Evolutionary conservation across 2,888 invertebrate species (phyloP), one percentile per base, ranked within the genome.

Genomic region (Eristalis pertinax): DNA sequence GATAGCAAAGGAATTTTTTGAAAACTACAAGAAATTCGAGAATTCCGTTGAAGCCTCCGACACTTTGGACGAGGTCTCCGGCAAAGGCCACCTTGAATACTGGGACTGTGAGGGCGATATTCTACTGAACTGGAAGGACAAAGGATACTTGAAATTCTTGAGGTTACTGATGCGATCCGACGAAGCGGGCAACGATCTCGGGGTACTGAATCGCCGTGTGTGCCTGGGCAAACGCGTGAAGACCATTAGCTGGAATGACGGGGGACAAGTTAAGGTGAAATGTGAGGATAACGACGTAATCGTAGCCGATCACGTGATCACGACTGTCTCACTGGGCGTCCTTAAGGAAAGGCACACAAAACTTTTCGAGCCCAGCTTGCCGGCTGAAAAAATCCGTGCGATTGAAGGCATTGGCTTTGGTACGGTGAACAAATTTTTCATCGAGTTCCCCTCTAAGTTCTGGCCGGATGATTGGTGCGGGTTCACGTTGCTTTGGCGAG

Each of bases 101-200:
- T 94, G 95, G 94, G 93, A 94, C 1, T 96, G 96, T 90, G 95
- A 96, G 29, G 97, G 97, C 3, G 95, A 97, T 91, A 93, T 93
- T 60, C 92, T 95, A 89, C 92, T 96, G 0, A 95, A 96, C 90
- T 98, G 97, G 97, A 96, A 96, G 90, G 94, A 95, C 75, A 95
- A 94, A 85, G 97, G 97, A 1, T 97, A 95, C 90, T 94, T 94
- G 89, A 95, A 94, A 43, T 93, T 97, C 85, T 92, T 97, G 72
- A 95, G 96, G 90, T 92, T 97, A 70, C 93, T 97, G 87, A 94
- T 95, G 94, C 90, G 89, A 35, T 90, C 90, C 15, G 81, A 88
- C 1, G 90, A 90, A 29, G 68, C 75, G 15, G 90, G 67, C 38
- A 89, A 80, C 0, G 92, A 92, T 13, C 83, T 90, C n/a, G 92